phyloP scores from a whole-genome alignment of 2,113 vertebrate genomes.

The Xyliphius kryptos region DNA sequence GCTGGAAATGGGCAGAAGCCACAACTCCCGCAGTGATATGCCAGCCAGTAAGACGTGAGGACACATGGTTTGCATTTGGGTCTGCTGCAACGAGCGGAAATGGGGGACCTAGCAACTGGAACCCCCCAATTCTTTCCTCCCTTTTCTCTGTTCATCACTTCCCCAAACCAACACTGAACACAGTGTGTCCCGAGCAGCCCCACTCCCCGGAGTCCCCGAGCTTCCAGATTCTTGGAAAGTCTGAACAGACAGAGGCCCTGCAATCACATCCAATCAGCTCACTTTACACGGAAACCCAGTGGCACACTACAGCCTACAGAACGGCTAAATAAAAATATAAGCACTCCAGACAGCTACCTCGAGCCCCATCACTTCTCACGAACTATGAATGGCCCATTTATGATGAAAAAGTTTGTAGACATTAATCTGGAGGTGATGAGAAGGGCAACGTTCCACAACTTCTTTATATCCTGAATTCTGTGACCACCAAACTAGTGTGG shows the following conservation, averaged over 20 bases:
- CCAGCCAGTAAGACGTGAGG: slow-evolving; percentile 50
- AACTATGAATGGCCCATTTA: background rate
- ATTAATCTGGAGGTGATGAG: background rate
- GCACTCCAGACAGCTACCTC: background rate
- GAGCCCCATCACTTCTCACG: no score
- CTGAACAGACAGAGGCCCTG: slow-evolving; percentile 40
- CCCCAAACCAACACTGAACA: slow-evolving; percentile 46
- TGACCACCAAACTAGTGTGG: no score
- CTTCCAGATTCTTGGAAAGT: slow-evolving; percentile 28
- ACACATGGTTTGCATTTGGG: slow-evolving; percentile 70
- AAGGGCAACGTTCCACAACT: no score
- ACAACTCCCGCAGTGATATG: slow-evolving; percentile 38
- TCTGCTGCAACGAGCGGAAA: slow-evolving; percentile 58
- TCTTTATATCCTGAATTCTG: no score
- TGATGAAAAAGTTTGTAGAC: background rate
- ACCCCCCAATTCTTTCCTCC: slow-evolving; percentile 65
- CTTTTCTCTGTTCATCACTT: slow-evolving; percentile 50
- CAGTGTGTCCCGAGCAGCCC: slow-evolving; percentile 43
- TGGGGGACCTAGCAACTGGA: slow-evolving; percentile 58
- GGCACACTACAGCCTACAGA: background rate
- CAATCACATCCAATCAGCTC: slow-evolving; percentile 52
- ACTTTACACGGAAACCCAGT: slow-evolving; percentile 46
- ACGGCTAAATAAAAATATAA: background rate
- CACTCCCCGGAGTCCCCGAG: slow-evolving; percentile 16
- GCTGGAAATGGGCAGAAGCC: slow-evolving; percentile 44